Base-by-base conservation (phyloP, 2,113 vertebrate genomes). In the Progne subis region DNA sequence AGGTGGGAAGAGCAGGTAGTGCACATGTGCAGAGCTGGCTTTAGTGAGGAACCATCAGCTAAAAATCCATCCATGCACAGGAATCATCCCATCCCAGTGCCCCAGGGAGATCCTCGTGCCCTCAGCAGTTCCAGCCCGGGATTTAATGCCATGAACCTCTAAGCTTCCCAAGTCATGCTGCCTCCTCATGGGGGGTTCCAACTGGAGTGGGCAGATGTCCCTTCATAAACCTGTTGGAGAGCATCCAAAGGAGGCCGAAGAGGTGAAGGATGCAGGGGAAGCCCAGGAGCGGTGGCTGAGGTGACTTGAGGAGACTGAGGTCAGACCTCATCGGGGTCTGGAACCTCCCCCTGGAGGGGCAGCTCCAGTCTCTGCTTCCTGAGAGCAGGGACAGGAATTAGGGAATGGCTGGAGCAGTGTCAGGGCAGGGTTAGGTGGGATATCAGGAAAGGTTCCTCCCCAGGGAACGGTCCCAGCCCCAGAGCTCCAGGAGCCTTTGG, bases 341-440 rank as follows among this genome's bases (percentile, higher is more conserved):
- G 23, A 34, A 4, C 4, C 25, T 41, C 39, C 39, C 53, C 41
- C 13, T 1, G 16, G 16, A 47, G 65, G 39, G 65, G 19, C 55
- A 70, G n/a, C 64, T 61, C 47, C 0, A 0, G 0, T 5, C 63
- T 52, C 37, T 46, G 46, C 32, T 61, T 18, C 3, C 39, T 10
- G 31, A 11, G 75, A 49, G 34, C 50, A 64, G 50, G 41, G 14
- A 26, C 31, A 10, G 85, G 2, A 2, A 4, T 4, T 5, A 25
- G 57, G 75, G 41, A 18, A 32, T 0, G 4, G 50, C 67, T 71
- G 65, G 57, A 49, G 65, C 24, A 25, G 65, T 2, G 41, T 0
- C 25, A 29, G 57, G 29, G 15, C 37, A 31, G 43, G 43, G 0
- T 12, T 0, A 6, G 76, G 14, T 0, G 1, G 85, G 25, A 12